Percentiles rank a stretch among this genome's conserved stretches.
These are phyloP conservation scores for Papilio xuthus DNA, from an alignment of 1,140 invertebrate genomes.

Conservation along the genomic window DNA sequence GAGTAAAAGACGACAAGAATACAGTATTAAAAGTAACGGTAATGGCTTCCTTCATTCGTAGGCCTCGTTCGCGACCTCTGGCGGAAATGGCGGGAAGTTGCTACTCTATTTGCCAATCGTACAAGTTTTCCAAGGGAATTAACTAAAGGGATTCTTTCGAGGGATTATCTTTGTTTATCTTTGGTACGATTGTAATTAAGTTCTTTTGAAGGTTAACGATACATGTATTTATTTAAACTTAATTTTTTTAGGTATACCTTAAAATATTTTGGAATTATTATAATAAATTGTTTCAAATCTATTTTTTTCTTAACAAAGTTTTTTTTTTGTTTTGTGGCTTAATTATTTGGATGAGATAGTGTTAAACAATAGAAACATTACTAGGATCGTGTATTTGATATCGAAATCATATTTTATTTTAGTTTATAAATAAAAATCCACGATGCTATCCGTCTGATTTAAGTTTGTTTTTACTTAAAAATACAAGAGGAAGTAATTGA, in stretches of 20 bases:
- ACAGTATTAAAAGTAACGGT: conserved; percentile 21
- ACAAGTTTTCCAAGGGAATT: conserved; percentile 51
- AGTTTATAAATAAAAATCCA: too few relatives aligned
- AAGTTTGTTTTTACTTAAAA: too few relatives aligned
- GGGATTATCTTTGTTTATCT: conserved; percentile 57
- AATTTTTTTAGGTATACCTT: conserved; percentile 34
- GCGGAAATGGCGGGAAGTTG: conserved; percentile 50
- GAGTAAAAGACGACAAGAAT: neutral
- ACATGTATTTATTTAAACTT: conserved; percentile 45
- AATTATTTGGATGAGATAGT: neutral
- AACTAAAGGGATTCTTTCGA: conserved; percentile 47
- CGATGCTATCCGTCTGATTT: too few relatives aligned
- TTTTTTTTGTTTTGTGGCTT: neutral
- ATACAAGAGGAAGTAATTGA: too few relatives aligned
- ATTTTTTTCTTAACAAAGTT: too few relatives aligned
- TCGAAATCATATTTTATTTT: too few relatives aligned
- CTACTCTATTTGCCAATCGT: conserved; percentile 47
- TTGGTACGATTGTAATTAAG: conserved; percentile 53
- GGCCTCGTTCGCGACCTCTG: conserved; percentile 30
- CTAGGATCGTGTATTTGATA: neutral
- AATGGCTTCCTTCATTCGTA: conserved; percentile 24
- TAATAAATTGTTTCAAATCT: too few relatives aligned
- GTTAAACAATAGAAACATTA: too few relatives aligned
- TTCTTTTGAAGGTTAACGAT: conserved; percentile 46
- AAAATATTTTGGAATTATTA: neutral